A percentile compares a stretch with the other conserved stretches of the same genome.
phyloP scores from a whole-genome alignment of 2,797 vertebrate genomes.

The Odontamblyopus rebecca region DNA sequence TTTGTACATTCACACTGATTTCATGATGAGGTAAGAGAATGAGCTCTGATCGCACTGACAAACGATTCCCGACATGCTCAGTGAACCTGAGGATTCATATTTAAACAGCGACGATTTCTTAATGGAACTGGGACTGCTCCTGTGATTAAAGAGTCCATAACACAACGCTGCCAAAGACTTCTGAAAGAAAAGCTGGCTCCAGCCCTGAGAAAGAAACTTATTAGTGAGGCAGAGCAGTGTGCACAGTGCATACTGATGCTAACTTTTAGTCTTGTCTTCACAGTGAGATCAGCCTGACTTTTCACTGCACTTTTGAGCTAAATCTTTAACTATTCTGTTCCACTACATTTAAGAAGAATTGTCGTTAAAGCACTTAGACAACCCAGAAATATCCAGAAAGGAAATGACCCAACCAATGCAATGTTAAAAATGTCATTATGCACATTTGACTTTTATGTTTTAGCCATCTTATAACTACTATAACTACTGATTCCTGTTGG shows the following conservation, averaged over 20 bases:
- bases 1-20: slow-evolving; percentile 37
- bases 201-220: slow-evolving; percentile 50
- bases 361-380: too few species aligned
- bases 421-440: too few species aligned
- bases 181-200: slow-evolving; percentile 41
- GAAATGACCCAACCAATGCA: too few species aligned
- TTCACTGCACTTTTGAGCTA: slow-evolving; percentile 1
- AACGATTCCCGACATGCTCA: slow-evolving; percentile 32
- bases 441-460: too few species aligned
- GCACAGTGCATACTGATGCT: slow-evolving; percentile 58
- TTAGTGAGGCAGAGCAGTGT: slow-evolving; percentile 33
- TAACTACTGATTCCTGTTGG: neutral
- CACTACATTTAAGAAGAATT: too few species aligned
- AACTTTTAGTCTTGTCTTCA: slow-evolving; percentile 26
- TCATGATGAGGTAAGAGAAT: slow-evolving; percentile 37
- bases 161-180: slow-evolving; percentile 43
- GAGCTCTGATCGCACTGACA: slow-evolving; percentile 40
- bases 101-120: slow-evolving; percentile 41
- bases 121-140: slow-evolving; percentile 48
- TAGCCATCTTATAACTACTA: neutral
- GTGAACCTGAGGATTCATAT: slow-evolving; percentile 40
- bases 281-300: slow-evolving; percentile 12
- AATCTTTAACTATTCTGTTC: neutral
- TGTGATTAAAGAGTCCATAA: slow-evolving; percentile 64
- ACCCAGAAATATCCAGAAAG: too few species aligned